These are phyloP conservation scores for Tuberolachnus salignus DNA, from an alignment of 2,888 invertebrate species.

Conservation along the genomic window DNA sequence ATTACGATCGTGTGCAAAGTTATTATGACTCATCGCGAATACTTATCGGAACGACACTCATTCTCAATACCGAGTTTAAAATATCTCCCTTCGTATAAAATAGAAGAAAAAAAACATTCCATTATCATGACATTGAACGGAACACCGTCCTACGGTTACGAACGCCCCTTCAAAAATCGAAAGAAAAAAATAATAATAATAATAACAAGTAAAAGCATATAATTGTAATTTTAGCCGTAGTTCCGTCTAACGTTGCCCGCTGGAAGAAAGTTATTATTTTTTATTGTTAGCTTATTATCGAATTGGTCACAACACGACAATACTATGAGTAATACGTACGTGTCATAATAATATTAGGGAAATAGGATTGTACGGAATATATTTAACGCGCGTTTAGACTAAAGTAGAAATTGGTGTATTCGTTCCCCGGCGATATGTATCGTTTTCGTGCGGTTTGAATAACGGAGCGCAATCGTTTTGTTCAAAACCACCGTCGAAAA, in stretches of 20 bases:
- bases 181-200: too few relatives aligned
- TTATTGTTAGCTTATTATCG: too few relatives aligned
- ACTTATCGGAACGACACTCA: not conserved
- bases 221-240: not conserved
- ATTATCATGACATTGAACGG: not conserved
- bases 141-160: too few relatives aligned
- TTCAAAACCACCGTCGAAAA: too few relatives aligned
- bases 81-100: not conserved
- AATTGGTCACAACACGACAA: not conserved
- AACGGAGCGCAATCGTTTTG: too few relatives aligned
- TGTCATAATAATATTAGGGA: too few relatives aligned
- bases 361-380: too few relatives aligned
- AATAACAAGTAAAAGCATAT: too few relatives aligned
- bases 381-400: too few relatives aligned
- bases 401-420: too few relatives aligned
- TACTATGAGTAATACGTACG: not conserved
- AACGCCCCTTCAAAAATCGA: not conserved
- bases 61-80: not conserved
- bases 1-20: not conserved
- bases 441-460: too few relatives aligned
- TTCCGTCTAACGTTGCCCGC: not conserved
- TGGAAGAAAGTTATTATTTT: slow-evolving; percentile 20
- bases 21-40: not conserved
- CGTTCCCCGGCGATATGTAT: too few relatives aligned
- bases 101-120: slow-evolving; percentile 16